Evolutionary conservation across 2,888 invertebrate genomes (phyloP), one percentile per base, ranked within the genome.

Genomic region (Troides helena): DNA sequence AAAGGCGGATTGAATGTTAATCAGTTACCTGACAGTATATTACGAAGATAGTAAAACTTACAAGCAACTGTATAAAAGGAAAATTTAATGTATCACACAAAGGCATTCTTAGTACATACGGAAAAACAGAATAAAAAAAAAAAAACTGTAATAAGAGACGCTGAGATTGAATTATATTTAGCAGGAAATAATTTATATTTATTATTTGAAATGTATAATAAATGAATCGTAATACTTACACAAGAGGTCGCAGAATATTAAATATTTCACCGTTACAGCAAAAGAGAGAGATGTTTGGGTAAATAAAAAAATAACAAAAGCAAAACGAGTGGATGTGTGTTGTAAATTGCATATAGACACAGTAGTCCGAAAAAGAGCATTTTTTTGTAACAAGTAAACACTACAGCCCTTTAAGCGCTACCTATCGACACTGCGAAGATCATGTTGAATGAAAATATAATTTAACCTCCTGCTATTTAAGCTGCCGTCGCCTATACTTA

Each of bases 301-400:
- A 79, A 76, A 65, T 76, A 83, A 57, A 77, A 80, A 67, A 80
- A 80, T 66, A 81, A 72, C 57, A 78, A 81, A 6, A 82, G 71
- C 12, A 73, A 60, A 65, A 84, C 73, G 17, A 81, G 50, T 5
- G 74, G 74, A 69, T 74, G 64, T 5, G 67, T 72, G n/a, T 72
- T 70, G 21, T 58, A 56, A 17, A 72, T 25, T n/a, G 62, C 65
- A 59, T 73, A 73, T 53, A 73, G 62, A 21, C 65, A 67, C 63
- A 73, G 7, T 10, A 73, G 23, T 10, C 66, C 68, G 30, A 73
- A 68, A 18, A 73, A 7, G 14, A 73, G 25, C 73, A 73, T 73
- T 62, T n/a, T 67, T 56, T 56, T 21, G 10, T 46, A n/a, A 21
- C 7, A 17, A 57, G 5, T 1, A 30, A 23, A 39, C 23, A 65